These are phyloP conservation scores for Lasioglossum villosulum DNA, from an alignment of 2,888 invertebrate species.

Conservation along the genomic window DNA sequence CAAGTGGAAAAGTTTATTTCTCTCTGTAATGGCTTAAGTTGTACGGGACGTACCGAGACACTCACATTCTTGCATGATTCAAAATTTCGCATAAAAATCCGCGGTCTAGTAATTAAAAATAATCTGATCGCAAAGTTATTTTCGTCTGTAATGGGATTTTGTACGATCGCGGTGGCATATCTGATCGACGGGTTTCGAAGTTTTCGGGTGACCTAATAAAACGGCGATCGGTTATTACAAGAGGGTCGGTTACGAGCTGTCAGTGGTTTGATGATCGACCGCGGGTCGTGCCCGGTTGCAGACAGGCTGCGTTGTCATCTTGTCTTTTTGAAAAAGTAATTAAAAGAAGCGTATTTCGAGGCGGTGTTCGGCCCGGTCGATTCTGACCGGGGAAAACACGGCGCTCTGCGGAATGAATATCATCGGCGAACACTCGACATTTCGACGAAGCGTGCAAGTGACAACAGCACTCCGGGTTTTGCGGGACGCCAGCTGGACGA, in stretches of 20 bases:
- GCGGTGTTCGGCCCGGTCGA: neutral
- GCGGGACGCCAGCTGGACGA: conserved; percentile 63
- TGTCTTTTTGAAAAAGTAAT: conserved; percentile 51
- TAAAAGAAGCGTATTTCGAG: conserved; percentile 24
- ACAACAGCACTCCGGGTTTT: conserved; percentile 68
- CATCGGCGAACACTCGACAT: conserved; percentile 59
- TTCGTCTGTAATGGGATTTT: neutral
- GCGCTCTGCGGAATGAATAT: conserved; percentile 62
- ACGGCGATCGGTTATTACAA: neutral
- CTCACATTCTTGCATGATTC: no score
- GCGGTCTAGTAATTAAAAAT: neutral
- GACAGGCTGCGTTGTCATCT: neutral
- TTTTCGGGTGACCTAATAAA: conserved; percentile 6
- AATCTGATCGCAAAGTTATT: neutral
- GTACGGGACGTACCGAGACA: no score
- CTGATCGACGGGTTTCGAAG: neutral
- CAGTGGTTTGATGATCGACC: conserved; percentile 15
- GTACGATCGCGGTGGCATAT: neutral
- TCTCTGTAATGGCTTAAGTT: no score
- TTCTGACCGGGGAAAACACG: conserved; percentile 12
- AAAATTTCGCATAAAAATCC: no score
- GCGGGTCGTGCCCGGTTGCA: neutral
- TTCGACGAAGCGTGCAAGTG: conserved; percentile 71
- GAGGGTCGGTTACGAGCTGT: neutral
- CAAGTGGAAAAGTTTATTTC: no score